Conservation (phyloP, 2,113 vertebrate genomes). For the Pipa parva region DNA sequence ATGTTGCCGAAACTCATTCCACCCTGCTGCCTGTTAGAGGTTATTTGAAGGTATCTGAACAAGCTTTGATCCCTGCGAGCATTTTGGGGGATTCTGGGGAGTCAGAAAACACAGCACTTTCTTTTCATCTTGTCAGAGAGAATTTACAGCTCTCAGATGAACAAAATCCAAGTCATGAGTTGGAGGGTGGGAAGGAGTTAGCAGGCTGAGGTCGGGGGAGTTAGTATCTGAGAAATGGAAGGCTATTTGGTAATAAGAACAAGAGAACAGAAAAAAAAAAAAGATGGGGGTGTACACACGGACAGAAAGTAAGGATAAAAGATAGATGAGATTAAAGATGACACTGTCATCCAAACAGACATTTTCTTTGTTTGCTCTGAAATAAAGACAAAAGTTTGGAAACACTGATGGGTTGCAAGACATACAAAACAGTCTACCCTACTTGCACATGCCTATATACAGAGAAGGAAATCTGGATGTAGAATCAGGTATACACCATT, state of each 20-base stretch:
- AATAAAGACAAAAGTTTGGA: too few species aligned
- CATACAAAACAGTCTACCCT: too few species aligned
- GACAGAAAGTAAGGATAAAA: background rate
- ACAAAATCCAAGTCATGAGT: constrained; percentile 66
- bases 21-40: constrained; percentile 26
- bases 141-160: constrained; percentile 68
- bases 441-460: too few species aligned
- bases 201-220: constrained; percentile 9
- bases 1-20: background rate
- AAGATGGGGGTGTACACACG: too few species aligned
- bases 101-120: constrained; percentile 44
- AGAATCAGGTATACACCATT: too few species aligned
- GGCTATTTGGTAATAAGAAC: background rate
- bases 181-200: constrained; percentile 47
- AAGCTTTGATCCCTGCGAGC: constrained; percentile 38
- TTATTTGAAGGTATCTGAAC: constrained; percentile 39
- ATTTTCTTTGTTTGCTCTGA: too few species aligned
- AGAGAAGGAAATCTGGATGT: too few species aligned
- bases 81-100: constrained; percentile 32
- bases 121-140: constrained; percentile 72
- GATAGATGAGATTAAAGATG: constrained; percentile 4
- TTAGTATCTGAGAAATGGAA: constrained; percentile 22
- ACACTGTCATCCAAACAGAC: background rate
- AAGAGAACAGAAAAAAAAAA: background rate
- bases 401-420: too few species aligned